Percentiles rank a stretch among this genome's conserved stretches.
Conservation (phyloP, 92 coral and sea anemone species). For the Parazoanthus atlanticus region DNA sequence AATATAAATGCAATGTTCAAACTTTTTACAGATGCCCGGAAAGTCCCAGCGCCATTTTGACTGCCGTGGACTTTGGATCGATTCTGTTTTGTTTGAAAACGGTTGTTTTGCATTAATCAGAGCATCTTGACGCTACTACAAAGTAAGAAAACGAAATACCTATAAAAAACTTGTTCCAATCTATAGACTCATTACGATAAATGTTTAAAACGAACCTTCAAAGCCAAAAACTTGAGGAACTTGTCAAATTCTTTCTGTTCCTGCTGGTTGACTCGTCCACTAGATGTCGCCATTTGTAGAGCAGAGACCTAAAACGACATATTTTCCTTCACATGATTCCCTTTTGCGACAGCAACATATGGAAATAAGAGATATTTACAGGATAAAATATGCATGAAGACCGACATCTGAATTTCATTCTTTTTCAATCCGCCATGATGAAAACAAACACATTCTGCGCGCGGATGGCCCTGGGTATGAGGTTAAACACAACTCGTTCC, state of each 20-base stretch:
- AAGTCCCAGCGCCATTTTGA: too few relatives aligned
- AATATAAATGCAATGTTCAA: too few relatives aligned
- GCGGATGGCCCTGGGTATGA: conserved; percentile 8
- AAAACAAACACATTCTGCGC: conserved; percentile 30
- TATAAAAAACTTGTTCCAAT: neutral
- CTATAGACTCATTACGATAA: neutral
- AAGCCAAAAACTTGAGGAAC: conserved; percentile 88
- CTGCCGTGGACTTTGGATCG: neutral
- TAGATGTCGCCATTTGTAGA: conserved; percentile 64
- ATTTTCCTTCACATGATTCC: neutral
- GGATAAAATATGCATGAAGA: neutral
- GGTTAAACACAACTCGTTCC: neutral
- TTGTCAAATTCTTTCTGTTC: conserved; percentile 89
- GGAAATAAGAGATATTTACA: neutral
- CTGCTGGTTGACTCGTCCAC: conserved; percentile 61
- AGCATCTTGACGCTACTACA: neutral
- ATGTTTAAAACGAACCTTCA: conserved; percentile 73
- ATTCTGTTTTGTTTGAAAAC: neutral
- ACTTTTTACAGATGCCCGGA: too few relatives aligned
- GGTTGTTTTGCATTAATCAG: neutral
- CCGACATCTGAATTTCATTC: neutral
- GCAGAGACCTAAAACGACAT: neutral
- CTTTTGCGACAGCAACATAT: neutral
- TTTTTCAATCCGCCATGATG: conserved; percentile 3
- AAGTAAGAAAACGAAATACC: neutral